Evolutionary conservation across 2,113 vertebrate species (phyloP).

Genomic region (Oreochromis tanganicae): DNA sequence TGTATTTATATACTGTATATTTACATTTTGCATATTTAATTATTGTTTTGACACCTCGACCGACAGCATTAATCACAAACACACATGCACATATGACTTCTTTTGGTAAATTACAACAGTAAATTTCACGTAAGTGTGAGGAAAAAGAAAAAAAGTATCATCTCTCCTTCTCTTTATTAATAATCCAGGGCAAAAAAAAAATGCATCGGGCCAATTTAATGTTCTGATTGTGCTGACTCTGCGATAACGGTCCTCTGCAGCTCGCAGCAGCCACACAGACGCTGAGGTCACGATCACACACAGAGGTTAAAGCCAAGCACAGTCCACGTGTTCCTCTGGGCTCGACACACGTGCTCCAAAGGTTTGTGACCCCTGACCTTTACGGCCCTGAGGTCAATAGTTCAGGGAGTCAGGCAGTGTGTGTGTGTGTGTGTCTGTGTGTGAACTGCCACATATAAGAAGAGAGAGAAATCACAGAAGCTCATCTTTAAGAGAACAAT

Average conservation of each 20-base stretch:
- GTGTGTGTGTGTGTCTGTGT: neutral
- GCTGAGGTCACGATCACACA: neutral
- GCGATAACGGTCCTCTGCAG: neutral
- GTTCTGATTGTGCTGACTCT: neutral
- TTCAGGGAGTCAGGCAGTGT: neutral
- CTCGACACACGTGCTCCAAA: neutral
- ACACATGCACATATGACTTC: neutral
- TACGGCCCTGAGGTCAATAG: neutral
- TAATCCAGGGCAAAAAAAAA: neutral
- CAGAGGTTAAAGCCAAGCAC: constrained; percentile 1
- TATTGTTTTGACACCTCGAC: neutral
- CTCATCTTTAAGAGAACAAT: neutral
- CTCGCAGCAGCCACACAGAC: neutral
- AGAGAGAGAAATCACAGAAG: neutral
- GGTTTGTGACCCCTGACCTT: constrained; percentile 5
- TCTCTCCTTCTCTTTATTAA: neutral
- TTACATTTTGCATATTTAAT: neutral
- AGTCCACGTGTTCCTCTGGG: neutral
- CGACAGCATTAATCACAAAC: neutral
- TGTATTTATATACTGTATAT: neutral
- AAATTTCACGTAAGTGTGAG: neutral
- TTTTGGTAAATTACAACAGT: neutral
- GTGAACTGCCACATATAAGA: neutral
- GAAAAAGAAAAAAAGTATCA: neutral
- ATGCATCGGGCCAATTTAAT: neutral